Percentiles rank a stretch among this genome's conserved stretches.
Evolutionary conservation across 2,797 vertebrate genomes (phyloP).

Genomic region (Phaenicophaeus curvirostris): DNA sequence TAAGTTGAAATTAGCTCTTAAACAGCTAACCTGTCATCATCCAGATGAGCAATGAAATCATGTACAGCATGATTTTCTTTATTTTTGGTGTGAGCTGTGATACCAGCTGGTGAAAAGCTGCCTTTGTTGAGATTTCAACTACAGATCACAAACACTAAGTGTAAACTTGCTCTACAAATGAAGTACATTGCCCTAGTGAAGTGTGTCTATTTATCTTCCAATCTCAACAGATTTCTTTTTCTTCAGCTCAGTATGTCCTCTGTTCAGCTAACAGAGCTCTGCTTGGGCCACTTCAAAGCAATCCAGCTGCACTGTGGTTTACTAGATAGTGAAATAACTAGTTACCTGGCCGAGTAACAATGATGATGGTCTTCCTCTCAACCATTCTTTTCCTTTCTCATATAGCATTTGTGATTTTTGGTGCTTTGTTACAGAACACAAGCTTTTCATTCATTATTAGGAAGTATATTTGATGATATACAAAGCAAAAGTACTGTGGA

Average conservation of each 20-base stretch:
- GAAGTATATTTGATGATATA: background rate
- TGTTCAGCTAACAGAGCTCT: background rate
- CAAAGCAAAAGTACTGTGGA: background rate
- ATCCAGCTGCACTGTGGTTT: background rate
- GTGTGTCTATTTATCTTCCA: background rate
- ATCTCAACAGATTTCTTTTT: background rate
- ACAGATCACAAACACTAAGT: background rate
- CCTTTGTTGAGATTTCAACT: background rate
- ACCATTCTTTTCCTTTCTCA: background rate
- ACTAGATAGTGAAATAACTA: background rate
- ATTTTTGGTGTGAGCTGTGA: background rate
- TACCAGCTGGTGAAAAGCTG: background rate
- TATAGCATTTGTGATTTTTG: background rate
- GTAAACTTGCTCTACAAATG: background rate
- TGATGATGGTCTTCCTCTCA: background rate
- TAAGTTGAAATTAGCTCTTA: constrained; percentile 13
- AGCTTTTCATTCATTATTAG: background rate
- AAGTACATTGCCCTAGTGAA: background rate
- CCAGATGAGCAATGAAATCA: background rate
- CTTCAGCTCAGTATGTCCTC: background rate
- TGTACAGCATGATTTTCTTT: background rate
- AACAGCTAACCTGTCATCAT: background rate
- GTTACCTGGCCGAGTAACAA: background rate
- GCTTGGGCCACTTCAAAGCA: background rate
- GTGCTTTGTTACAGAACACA: background rate